Conservation (phyloP, 2,113 vertebrate genomes). For the Syngnathus typhle region DNA sequence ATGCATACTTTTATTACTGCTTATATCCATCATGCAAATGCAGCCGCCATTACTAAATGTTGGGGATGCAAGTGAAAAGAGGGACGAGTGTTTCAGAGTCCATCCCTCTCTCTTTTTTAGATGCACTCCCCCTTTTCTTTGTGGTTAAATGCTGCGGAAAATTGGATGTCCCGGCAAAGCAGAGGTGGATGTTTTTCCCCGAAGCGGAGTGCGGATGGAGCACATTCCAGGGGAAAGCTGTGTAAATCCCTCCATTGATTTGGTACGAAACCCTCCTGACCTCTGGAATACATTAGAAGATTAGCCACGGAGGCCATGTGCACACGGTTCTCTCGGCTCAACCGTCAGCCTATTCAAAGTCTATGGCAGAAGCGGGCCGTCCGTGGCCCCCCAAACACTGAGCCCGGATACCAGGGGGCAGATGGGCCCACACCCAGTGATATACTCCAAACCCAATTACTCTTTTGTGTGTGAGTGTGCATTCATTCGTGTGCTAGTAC, state of each 20-base stretch:
- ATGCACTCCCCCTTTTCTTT: conserved; percentile 42
- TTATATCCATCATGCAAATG: not conserved
- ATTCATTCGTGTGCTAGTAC: conserved; percentile 13
- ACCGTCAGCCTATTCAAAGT: conserved; percentile 51
- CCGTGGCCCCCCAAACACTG: conserved; percentile 36
- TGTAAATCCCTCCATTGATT: conserved; percentile 77
- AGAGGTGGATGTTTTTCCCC: conserved; percentile 65
- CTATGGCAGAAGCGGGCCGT: conserved; percentile 33
- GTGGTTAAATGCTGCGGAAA: conserved; percentile 69
- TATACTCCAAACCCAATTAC: conserved; percentile 40
- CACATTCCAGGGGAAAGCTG: conserved; percentile 74
- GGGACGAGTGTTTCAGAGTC: conserved; percentile 28
- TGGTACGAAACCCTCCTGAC: conserved; percentile 71
- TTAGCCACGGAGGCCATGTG: conserved; percentile 64
- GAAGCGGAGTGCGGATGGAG: conserved; percentile 60
- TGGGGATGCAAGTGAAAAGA: conserved; percentile 23
- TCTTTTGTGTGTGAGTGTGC: conserved; percentile 14
- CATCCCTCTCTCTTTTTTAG: conserved; percentile 22
- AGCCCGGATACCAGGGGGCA: conserved; percentile 39
- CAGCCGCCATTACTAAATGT: conserved; percentile 7
- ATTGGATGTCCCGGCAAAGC: conserved; percentile 60
- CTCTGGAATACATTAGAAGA: conserved; percentile 77
- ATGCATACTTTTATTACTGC: not conserved
- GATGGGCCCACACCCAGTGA: conserved; percentile 40
- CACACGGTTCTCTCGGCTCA: conserved; percentile 50